Evolutionary conservation across 2,888 invertebrate genomes (phyloP).

Genomic region (Drosophila cracens): DNA sequence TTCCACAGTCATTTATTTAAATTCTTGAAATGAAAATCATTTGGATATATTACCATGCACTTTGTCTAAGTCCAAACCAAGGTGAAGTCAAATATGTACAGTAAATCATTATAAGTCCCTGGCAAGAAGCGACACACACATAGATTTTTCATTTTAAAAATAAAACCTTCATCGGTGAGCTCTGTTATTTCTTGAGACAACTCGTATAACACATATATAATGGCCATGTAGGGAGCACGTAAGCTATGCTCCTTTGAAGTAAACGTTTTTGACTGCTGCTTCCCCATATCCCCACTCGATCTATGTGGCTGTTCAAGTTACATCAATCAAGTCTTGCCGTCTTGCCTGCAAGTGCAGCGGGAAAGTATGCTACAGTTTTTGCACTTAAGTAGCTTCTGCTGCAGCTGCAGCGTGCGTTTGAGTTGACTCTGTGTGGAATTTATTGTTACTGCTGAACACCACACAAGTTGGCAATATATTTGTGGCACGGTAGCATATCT

Average conservation of each 20-base stretch:
- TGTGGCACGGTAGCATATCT: constrained; percentile 44
- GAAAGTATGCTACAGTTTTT: constrained; percentile 70
- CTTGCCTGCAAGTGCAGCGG: constrained; percentile 62
- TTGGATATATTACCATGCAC: not conserved
- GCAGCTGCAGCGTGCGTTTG: constrained; percentile 25
- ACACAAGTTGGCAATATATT: constrained; percentile 62
- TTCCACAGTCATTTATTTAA: not conserved
- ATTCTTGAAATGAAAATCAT: not conserved
- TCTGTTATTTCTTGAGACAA: constrained; percentile 38
- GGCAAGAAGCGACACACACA: constrained; percentile 26
- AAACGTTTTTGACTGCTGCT: constrained; percentile 22
- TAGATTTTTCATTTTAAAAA: constrained; percentile 24
- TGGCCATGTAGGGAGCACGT: constrained; percentile 65
- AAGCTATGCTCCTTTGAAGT: constrained; percentile 21
- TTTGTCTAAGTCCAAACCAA: constrained; percentile 5
- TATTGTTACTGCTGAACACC: constrained; percentile 48
- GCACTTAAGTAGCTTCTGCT: constrained; percentile 58
- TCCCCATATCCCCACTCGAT: too few species aligned
- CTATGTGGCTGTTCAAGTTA: constrained; percentile 27
- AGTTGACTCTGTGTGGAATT: constrained; percentile 27
- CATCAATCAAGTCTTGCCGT: constrained; percentile 67
- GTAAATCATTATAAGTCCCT: constrained; percentile 37
- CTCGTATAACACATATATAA: constrained; percentile 55
- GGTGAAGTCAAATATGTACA: constrained; percentile 22
- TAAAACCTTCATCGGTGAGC: constrained; percentile 39